Evolutionary conservation across 2,113 vertebrate genomes (phyloP).

Genomic region (Phaetusa simplex): DNA sequence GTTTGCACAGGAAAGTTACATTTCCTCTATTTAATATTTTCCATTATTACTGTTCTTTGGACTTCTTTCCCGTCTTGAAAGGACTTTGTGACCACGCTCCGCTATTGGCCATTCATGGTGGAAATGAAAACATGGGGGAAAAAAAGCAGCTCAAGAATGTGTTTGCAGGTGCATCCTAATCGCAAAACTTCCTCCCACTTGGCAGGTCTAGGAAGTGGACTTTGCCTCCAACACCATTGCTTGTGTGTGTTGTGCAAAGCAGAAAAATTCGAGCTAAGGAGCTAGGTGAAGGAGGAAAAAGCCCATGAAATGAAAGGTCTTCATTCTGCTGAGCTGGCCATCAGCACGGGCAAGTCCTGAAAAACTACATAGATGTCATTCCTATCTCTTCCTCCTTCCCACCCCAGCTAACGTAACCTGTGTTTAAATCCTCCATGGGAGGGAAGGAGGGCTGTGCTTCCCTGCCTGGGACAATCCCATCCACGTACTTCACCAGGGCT

Average conservation of each 20-base stretch:
- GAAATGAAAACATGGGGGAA: slow-evolving; percentile 17
- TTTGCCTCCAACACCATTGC: not conserved
- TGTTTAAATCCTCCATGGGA: not conserved
- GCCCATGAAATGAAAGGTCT: not conserved
- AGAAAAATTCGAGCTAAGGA: not conserved
- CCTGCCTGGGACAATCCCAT: not conserved
- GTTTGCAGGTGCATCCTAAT: slow-evolving; percentile 25
- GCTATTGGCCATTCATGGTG: not conserved
- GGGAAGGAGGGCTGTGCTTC: not conserved
- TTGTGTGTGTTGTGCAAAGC: not conserved
- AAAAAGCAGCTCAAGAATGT: not conserved
- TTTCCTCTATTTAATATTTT: slow-evolving; percentile 33
- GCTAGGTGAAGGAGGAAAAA: not conserved
- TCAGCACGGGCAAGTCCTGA: not conserved
- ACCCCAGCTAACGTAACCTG: not conserved
- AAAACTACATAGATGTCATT: not conserved
- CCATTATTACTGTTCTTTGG: slow-evolving; percentile 32
- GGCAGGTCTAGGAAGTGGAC: not conserved
- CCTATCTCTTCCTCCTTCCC: not conserved
- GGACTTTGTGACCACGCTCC: not conserved
- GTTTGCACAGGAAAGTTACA: slow-evolving; percentile 5
- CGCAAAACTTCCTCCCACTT: not conserved
- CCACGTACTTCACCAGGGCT: not conserved
- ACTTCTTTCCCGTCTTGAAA: not conserved
- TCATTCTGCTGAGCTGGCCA: not conserved